Conservation (phyloP, 2,888 invertebrate species). For the Palloptera scutellata region DNA sequence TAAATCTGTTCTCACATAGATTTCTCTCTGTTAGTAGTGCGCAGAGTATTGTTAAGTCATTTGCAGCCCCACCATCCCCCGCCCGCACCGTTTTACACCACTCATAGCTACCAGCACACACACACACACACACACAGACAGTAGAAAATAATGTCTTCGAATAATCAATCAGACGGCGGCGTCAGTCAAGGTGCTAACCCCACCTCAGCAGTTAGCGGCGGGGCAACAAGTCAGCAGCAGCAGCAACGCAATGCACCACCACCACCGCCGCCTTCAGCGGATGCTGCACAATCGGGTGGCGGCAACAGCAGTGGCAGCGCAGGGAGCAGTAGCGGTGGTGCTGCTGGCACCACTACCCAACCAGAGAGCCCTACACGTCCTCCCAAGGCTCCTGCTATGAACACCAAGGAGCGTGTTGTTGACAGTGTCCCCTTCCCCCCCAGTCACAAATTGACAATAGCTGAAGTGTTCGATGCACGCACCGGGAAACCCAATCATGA, state of each 20-base stretch:
- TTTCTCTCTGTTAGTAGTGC: no score
- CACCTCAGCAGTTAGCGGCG: conserved; percentile 24
- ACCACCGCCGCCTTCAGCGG: neutral
- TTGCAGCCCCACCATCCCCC: neutral
- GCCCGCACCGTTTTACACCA: conserved; percentile 7
- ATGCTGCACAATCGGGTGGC: conserved; percentile 37
- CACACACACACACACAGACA: conserved; percentile 1
- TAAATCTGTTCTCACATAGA: no score
- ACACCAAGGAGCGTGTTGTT: conserved; percentile 50
- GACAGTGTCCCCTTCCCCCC: conserved; percentile 95
- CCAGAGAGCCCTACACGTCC: conserved; percentile 31
- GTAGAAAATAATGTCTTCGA: conserved; percentile 56
- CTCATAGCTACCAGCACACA: conserved; percentile 10
- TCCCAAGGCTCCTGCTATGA: conserved; percentile 32
- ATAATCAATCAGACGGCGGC: conserved; percentile 57
- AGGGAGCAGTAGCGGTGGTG: conserved; percentile 33
- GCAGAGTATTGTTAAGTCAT: neutral
- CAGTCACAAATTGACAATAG: conserved; percentile 91
- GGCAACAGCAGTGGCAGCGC: conserved; percentile 42
- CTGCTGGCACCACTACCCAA: conserved; percentile 18
- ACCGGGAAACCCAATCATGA: conserved; percentile 93
- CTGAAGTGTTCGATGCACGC: conserved; percentile 95
- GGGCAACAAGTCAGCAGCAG: conserved; percentile 28
- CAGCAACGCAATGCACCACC: conserved; percentile 33
- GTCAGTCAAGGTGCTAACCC: conserved; percentile 45